Evolutionary conservation across 1,140 invertebrate species (phyloP), one percentile per base, ranked within the genome.

Genomic region (Drosophila kohkoa): DNA sequence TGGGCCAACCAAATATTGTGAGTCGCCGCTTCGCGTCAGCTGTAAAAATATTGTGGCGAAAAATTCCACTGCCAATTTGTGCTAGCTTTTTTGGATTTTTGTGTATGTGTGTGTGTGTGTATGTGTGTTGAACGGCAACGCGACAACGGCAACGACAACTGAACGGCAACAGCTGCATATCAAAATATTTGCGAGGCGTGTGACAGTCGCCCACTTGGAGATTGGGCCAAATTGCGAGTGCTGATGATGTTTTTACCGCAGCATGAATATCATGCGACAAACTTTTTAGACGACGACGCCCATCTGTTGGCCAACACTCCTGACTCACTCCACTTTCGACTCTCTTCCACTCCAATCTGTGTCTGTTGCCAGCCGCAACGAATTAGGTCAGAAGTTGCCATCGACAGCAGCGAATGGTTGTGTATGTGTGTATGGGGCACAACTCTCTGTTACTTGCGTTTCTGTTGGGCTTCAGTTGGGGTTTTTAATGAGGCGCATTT

Each of bases 11-110:
- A 88, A 87, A 87, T 87, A 81, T 88, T 88, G 77, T 58, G 54
- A 78, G 75, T 87, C 55, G 6, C 64, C 77, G 28, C 15, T 25
- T 6, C 13, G 16, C n/a, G n/a, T 30, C 85, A 81, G 71, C 82
- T 88, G 85, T 81, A 88, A 81, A 89, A 88, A 88, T 88, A 88
- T 88, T 89, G 77, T 89, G 80, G 78, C 85, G 20, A 81, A 78
- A 85, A 83, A 64, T 69, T 59, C 54, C 77, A 65, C 74, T 83
- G 85, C 79, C 83, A 88, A 88, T 89, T 89, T 83, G 81, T 70
- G 52, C 35, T 45, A 10, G 45, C 30, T 49, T 74, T 80, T 79
- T 71, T 73, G 66, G 60, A 11, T 64, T 88, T 83, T 80, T 73
- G 38, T 20, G 20, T 20, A 20, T 0, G 20, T 20, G 20, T 20